These are phyloP conservation scores for Calyptommatus sinebrachiatus DNA, from an alignment of 2,113 vertebrate genomes.

Conservation along the genomic window DNA sequence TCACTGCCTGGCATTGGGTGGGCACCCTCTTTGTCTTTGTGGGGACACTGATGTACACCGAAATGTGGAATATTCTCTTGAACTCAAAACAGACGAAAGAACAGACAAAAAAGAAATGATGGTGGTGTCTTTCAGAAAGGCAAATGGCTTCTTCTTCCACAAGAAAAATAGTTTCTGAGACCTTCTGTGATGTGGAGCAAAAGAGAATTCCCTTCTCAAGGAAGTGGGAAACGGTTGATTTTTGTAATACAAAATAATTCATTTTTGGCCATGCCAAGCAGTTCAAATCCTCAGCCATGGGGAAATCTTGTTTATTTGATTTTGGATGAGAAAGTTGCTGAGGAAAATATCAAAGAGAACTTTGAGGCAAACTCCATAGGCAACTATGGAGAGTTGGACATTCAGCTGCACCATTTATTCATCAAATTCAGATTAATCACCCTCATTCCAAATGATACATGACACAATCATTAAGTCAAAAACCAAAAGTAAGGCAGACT, in stretches of 20 bases:
- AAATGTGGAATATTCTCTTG: slow-evolving; percentile 80
- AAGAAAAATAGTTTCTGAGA: background rate
- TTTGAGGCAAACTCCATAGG: background rate
- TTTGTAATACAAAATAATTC: background rate
- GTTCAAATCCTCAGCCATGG: fast-evolving
- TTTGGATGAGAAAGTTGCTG: background rate
- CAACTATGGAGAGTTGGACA: background rate
- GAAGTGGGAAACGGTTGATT: slow-evolving; percentile 15
- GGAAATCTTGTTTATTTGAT: background rate
- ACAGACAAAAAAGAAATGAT: slow-evolving; percentile 46
- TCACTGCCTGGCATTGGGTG: slow-evolving; percentile 94
- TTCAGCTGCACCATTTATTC: no score
- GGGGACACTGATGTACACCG: slow-evolving; percentile 91
- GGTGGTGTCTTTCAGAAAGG: fast-evolving
- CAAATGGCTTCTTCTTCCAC: background rate
- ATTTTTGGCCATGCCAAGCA: slow-evolving; percentile 43
- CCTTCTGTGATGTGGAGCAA: slow-evolving; percentile 2
- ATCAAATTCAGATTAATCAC: background rate
- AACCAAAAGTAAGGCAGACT: background rate
- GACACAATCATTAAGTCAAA: background rate
- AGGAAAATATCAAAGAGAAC: background rate
- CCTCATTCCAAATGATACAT: background rate
- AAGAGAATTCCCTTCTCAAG: slow-evolving; percentile 12
- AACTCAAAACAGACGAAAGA: slow-evolving; percentile 62
- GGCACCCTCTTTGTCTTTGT: slow-evolving; percentile 87